These are phyloP conservation scores for Poecilia velifera DNA, from an alignment of 2,797 vertebrate species.

Conservation along the genomic window DNA sequence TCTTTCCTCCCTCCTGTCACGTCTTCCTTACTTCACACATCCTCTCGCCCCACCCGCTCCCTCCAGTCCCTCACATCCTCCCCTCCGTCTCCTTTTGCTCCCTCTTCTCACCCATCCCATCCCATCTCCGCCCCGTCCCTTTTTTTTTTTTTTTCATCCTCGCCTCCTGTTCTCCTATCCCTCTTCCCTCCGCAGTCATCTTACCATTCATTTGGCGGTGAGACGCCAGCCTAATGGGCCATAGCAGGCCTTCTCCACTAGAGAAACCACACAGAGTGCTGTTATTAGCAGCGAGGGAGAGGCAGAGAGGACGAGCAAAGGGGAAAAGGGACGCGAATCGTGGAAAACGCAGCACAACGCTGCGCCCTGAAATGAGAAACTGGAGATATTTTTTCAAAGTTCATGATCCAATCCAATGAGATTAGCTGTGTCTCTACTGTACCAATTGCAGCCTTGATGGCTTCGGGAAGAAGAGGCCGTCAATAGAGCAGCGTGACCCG, in stretches of 20 bases:
- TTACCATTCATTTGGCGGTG: conserved; percentile 71
- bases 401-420: neutral
- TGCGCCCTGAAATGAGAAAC: conserved; percentile 9
- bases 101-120: conserved; percentile 23
- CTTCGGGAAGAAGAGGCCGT: conserved; percentile 21
- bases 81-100: conserved; percentile 22
- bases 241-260: conserved; percentile 68
- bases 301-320: conserved; percentile 15
- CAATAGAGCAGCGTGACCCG: conserved; percentile 30
- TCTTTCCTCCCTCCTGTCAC: conserved; percentile 31
- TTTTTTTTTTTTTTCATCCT: conserved; percentile 19
- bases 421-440: neutral
- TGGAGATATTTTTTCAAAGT: conserved; percentile 38
- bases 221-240: conserved; percentile 79
- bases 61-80: conserved; percentile 31
- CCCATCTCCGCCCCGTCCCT: conserved; percentile 9
- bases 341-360: conserved; percentile 27
- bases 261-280: conserved; percentile 67
- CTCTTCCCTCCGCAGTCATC: conserved; percentile 71
- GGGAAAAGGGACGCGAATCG: conserved; percentile 17
- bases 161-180: conserved; percentile 28
- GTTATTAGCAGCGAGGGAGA: conserved; percentile 68
- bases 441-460: conserved; percentile 13
- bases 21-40: conserved; percentile 37
- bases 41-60: conserved; percentile 17